phyloP scores from a whole-genome alignment of 2,113 vertebrate species.

The Poecilia latipinna region DNA sequence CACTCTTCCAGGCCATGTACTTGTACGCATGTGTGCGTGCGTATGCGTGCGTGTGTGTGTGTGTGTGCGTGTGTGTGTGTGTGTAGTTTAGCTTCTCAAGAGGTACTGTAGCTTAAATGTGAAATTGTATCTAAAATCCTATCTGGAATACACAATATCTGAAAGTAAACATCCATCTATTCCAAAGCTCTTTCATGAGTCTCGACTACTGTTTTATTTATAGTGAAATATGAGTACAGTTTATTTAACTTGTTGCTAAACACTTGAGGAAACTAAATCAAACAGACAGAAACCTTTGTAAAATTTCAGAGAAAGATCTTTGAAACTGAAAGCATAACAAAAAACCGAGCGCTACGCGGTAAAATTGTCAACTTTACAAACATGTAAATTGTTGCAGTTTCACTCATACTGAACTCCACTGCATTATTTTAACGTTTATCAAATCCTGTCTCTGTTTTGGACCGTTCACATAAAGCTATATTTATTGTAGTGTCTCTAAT shows the following conservation, averaged over 20 bases:
- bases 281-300: too few relatives aligned
- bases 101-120: constrained; percentile 16
- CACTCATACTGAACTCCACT: not conserved
- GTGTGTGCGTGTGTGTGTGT: constrained; percentile 12
- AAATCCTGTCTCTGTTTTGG: not conserved
- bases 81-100: constrained; percentile 44
- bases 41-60: constrained; percentile 23
- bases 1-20: constrained; percentile 95
- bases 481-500: not conserved
- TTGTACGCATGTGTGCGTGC: constrained; percentile 39
- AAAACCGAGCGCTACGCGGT: not conserved
- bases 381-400: not conserved
- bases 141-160: not conserved
- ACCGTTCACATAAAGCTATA: not conserved
- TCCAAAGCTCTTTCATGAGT: too few relatives aligned
- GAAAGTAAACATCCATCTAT: too few relatives aligned
- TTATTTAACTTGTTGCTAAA: not conserved
- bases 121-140: constrained; percentile 11
- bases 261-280: too few relatives aligned
- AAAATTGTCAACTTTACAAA: not conserved
- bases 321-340: too few relatives aligned
- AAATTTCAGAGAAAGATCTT: too few relatives aligned
- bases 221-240: too few relatives aligned
- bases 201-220: too few relatives aligned
- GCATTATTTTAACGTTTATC: not conserved